Evolutionary conservation across 2,888 invertebrate species (phyloP).

Genomic region (Calephelis perditalis): DNA sequence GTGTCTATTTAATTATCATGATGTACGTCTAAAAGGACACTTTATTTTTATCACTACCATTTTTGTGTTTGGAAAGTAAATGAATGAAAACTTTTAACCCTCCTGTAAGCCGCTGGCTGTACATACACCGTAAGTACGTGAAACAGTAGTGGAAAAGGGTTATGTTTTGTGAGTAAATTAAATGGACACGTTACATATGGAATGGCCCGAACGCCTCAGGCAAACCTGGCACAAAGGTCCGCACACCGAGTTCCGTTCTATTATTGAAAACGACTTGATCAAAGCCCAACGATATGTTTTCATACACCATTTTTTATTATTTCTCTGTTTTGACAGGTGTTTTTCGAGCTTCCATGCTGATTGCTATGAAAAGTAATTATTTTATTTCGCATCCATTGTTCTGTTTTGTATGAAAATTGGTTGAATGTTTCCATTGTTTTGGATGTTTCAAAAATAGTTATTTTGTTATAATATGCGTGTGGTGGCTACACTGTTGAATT

Average conservation of each 20-base stretch:
- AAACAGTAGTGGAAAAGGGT: constrained; percentile 44
- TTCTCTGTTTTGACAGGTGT: constrained; percentile 59
- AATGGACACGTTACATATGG: constrained; percentile 59
- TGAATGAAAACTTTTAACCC: background rate
- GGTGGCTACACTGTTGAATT: background rate
- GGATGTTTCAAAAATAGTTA: constrained; percentile 4
- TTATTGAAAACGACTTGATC: constrained; percentile 74
- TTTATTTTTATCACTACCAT: no score
- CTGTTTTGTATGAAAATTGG: constrained; percentile 31
- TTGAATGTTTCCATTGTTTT: constrained; percentile 30
- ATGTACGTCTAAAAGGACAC: no score
- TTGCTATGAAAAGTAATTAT: constrained; percentile 47
- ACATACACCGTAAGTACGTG: constrained; percentile 14
- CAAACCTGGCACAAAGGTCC: constrained; percentile 52
- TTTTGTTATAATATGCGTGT: background rate
- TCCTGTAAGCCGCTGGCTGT: constrained; percentile 6
- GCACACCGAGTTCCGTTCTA: constrained; percentile 43
- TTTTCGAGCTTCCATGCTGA: constrained; percentile 43
- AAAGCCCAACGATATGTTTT: constrained; percentile 66
- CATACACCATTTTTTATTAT: constrained; percentile 56
- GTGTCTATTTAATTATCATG: no score
- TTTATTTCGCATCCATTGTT: constrained; percentile 32
- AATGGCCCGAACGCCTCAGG: constrained; percentile 44
- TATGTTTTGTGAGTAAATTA: constrained; percentile 49
- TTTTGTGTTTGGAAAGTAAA: background rate